Conservation (phyloP, 2,888 invertebrate genomes). For the Euphydryas editha region DNA sequence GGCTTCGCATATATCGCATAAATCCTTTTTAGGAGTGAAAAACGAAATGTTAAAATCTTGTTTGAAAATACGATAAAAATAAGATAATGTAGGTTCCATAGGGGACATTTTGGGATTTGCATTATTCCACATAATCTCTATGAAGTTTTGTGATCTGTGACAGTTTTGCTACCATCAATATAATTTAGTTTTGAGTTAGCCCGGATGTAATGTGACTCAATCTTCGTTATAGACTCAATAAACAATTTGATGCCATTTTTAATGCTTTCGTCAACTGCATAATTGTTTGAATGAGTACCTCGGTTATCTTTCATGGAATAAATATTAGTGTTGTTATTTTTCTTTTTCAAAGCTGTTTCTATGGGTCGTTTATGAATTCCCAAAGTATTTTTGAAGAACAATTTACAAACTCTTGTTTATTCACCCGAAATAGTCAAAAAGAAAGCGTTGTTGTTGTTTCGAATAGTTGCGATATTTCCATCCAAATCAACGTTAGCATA, state of each 20-base stretch:
- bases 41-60: conserved; percentile 4
- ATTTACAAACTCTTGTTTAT: neutral
- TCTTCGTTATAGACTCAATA: too few relatives aligned
- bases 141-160: conserved; percentile 23
- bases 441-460: neutral
- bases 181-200: too few relatives aligned
- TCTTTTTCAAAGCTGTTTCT: neutral
- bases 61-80: conserved; percentile 3
- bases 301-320: neutral
- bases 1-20: conserved; percentile 6
- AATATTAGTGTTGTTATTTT: neutral
- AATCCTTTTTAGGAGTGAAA: neutral
- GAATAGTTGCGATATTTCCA: neutral
- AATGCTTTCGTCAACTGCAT: neutral
- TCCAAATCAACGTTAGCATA: neutral
- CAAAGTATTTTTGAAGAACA: neutral
- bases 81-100: neutral
- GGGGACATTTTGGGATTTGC: neutral
- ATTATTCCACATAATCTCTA: conserved; percentile 18
- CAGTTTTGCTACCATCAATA: conserved; percentile 23
- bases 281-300: neutral
- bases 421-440: neutral
- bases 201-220: too few relatives aligned
- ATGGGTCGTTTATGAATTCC: neutral
- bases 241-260: too few relatives aligned